Base-by-base conservation (phyloP, 2,888 invertebrate species). In the Trilocha varians region DNA sequence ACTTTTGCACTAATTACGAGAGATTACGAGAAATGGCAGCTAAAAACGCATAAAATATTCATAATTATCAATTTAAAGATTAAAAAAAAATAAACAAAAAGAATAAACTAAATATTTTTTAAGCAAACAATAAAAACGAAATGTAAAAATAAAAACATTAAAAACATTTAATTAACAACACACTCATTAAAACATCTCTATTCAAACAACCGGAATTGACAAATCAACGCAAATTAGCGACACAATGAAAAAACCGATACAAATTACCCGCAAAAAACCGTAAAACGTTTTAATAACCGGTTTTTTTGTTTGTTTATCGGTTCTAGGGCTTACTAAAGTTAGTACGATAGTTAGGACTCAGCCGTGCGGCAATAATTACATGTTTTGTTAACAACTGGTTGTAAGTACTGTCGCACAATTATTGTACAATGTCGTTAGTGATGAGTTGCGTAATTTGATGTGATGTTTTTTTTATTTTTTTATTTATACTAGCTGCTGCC, bases 351-450 rank as follows among this genome's bases (percentile, higher is more conserved):
- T 68, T 66, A 68, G 65, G 45, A 51, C 43, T 50, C 69, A 71
- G 50, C 68, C 57, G 54, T 59, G 59, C 74, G 62, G 59, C 49
- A 49, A 61, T 70, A 73, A 70, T 59, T 63, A 51, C 53, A 62
- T 60, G 57, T 53, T 39, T 15, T 2, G 4, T 39, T 67, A 69
- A 66, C 57, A 46, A 56, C 43, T 42, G 50, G 43, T 55, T 59
- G 55, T 44, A 40, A 45, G 45, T 45, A 40, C 37, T 32, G 41
- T 42, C 44, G 42, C 16, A 18, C 52, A 52, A 55, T 59, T 62
- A 57, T 58, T 60, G 55, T 57, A 34, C 36, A 49, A 52, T 53
- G 54, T 49, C 13, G 47, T 47, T 50, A 36, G 16, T 16, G n/a
- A 16, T 13, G 17, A n/a, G 17, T n/a, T 9, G n/a, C 16, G 32